Conservation (phyloP, 2,888 invertebrate species). For the Acrobasis consociella region DNA sequence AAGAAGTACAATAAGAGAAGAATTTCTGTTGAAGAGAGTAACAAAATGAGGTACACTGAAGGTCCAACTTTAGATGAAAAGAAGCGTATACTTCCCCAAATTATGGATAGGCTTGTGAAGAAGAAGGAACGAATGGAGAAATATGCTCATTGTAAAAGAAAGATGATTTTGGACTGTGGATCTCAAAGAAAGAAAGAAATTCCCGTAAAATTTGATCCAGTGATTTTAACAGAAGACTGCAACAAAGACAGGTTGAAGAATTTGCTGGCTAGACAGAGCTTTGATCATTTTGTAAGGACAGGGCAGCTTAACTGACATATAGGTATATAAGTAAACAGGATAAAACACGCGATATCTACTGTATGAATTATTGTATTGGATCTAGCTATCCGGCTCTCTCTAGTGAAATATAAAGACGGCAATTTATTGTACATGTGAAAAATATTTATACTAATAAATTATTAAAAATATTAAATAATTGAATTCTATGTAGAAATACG, state of each 20-base stretch:
- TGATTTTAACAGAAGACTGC: slow-evolving; percentile 43
- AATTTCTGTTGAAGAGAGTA: slow-evolving; percentile 32
- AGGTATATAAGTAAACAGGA: too few species aligned
- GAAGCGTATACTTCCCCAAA: slow-evolving; percentile 42
- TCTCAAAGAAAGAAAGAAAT: slow-evolving; percentile 8
- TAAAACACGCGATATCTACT: too few species aligned
- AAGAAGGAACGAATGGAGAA: slow-evolving; percentile 31
- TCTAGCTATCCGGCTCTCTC: too few species aligned
- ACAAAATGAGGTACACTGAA: slow-evolving; percentile 39
- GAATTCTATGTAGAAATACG: too few species aligned
- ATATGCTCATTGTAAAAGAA: slow-evolving; percentile 26
- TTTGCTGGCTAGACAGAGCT: slow-evolving; percentile 25
- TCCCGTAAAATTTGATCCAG: slow-evolving; percentile 28
- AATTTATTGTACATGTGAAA: too few species aligned
- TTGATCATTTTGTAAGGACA: slow-evolving; percentile 31
- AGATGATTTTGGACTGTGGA: slow-evolving; percentile 33
- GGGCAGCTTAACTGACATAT: slow-evolving; percentile 21
- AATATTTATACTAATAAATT: too few species aligned
- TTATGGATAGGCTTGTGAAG: slow-evolving; percentile 41
- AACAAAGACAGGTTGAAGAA: slow-evolving; percentile 43
- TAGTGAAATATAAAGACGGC: too few species aligned
- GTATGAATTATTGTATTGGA: too few species aligned
- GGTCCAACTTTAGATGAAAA: slow-evolving; percentile 52
- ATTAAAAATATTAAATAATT: too few species aligned
- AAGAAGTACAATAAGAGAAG: slow-evolving; percentile 42